phyloP scores from a whole-genome alignment of 2,888 invertebrate genomes.

The Nemotelus nigrinus region DNA sequence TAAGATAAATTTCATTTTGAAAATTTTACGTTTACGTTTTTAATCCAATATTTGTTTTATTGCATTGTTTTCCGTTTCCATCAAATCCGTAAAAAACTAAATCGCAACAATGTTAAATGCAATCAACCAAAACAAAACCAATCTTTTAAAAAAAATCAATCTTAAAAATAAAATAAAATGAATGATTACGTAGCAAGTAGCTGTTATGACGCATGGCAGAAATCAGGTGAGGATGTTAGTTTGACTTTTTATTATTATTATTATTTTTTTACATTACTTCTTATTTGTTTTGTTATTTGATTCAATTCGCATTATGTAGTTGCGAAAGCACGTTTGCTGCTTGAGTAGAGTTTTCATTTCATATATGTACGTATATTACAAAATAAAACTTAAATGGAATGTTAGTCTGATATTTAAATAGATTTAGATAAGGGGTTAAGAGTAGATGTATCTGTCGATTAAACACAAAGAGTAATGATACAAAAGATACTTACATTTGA shows the following conservation, averaged over 20 bases:
- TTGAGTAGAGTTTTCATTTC: too few relatives aligned
- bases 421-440: too few relatives aligned
- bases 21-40: too few relatives aligned
- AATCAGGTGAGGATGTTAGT: conserved; percentile 55
- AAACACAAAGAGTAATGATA: too few relatives aligned
- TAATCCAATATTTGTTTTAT: conserved; percentile 6
- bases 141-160: conserved; percentile 25
- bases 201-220: conserved; percentile 57
- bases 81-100: conserved; percentile 37
- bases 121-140: conserved; percentile 25
- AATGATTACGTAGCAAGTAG: conserved; percentile 56
- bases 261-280: neutral
- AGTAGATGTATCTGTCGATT: too few relatives aligned
- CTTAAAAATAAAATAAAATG: conserved; percentile 41
- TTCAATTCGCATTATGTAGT: too few relatives aligned
- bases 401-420: too few relatives aligned
- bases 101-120: conserved; percentile 34
- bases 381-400: too few relatives aligned
- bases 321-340: too few relatives aligned
- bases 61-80: conserved; percentile 37
- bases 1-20: too few relatives aligned
- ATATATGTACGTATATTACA: too few relatives aligned
- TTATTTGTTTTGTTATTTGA: neutral
- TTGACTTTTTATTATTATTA: conserved; percentile 30
- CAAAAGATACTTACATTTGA: too few relatives aligned